These are phyloP conservation scores for Rhimphoctona megacephalus DNA, from an alignment of 2,888 invertebrate species.

Conservation along the genomic window DNA sequence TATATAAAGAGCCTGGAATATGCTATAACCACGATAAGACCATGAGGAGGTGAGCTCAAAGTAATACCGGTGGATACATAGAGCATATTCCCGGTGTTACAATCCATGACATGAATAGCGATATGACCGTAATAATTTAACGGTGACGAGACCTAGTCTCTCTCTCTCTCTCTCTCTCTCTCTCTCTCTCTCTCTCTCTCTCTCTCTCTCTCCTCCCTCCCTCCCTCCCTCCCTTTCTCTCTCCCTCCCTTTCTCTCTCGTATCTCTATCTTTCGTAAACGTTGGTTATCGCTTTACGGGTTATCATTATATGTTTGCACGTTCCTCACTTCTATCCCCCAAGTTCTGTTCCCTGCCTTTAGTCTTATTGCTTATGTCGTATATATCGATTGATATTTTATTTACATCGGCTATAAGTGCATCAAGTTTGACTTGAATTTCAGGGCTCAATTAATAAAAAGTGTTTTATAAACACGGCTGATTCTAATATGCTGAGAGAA, in stretches of 20 bases:
- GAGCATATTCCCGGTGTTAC: conserved; percentile 38
- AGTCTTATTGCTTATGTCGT: conserved; percentile 25
- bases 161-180: conserved; percentile 1
- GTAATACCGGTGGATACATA: conserved; percentile 39
- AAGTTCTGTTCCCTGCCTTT: background rate
- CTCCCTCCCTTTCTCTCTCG: background rate
- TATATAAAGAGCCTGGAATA: background rate
- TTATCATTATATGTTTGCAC: conserved; percentile 51
- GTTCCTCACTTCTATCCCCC: conserved; percentile 15
- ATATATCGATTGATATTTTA: conserved; percentile 15
- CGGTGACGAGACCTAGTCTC: conserved; percentile 52
- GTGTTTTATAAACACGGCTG: background rate
- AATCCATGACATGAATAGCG: conserved; percentile 59
- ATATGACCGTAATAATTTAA: conserved; percentile 61
- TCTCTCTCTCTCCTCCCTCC: background rate
- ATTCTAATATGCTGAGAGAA: background rate
- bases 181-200: background rate
- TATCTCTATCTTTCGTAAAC: conserved; percentile 26
- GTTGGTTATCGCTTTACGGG: conserved; percentile 55
- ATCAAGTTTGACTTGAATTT: background rate
- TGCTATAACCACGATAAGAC: conserved; percentile 37
- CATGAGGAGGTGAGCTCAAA: conserved; percentile 26
- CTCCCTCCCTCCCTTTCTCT: background rate
- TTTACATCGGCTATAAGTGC: background rate
- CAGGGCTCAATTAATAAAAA: background rate